phyloP scores from a whole-genome alignment of 1,140 invertebrate genomes.

The Eciton burchellii region DNA sequence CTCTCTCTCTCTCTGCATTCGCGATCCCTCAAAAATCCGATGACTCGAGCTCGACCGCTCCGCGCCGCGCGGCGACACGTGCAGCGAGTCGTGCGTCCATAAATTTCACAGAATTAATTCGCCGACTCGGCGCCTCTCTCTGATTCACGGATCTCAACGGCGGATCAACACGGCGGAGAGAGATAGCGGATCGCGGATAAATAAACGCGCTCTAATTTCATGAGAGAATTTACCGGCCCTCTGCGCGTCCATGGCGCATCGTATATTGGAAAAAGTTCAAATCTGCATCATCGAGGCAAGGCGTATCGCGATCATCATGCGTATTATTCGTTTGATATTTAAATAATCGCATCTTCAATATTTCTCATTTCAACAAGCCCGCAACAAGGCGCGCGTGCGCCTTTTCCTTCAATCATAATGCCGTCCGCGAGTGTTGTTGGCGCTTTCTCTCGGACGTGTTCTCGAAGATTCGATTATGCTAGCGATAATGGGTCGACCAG shows the following conservation, averaged over 20 bases:
- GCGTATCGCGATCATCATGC: no score
- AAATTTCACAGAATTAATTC: constrained; percentile 66
- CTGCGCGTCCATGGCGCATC: neutral
- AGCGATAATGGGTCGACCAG: constrained; percentile 33
- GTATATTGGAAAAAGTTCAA: neutral
- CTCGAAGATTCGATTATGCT: constrained; percentile 56
- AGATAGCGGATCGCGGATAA: constrained; percentile 1
- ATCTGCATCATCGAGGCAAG: no score
- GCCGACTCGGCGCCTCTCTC: constrained; percentile 32
- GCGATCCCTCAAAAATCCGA: constrained; percentile 62
- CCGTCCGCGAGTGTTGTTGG: neutral
- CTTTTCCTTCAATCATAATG: neutral
- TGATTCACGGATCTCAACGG: constrained; percentile 9
- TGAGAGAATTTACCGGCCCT: neutral
- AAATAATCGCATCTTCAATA: no score
- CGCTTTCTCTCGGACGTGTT: neutral
- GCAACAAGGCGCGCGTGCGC: no score
- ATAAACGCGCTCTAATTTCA: neutral
- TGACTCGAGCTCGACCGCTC: constrained; percentile 56
- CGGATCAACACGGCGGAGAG: neutral
- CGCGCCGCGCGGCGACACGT: constrained; percentile 60
- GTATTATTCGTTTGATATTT: no score
- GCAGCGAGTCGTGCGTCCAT: constrained; percentile 25
- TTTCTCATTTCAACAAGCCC: no score
- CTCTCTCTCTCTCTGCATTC: neutral